Conservation (phyloP, 2,888 invertebrate species). For the Heliconius cydno region DNA sequence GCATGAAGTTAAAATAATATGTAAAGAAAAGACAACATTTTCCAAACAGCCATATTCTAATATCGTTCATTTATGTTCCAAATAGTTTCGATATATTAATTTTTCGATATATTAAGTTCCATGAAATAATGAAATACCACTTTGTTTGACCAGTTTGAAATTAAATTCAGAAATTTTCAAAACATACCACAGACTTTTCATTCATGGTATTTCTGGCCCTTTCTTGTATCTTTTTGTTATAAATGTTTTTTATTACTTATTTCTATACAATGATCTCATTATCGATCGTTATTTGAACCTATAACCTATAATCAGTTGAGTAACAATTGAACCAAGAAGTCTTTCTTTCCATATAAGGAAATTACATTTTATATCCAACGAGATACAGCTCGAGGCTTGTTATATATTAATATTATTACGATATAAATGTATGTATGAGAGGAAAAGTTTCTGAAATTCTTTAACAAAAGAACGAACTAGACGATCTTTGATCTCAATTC, state of each 20-base stretch:
- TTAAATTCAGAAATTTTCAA: too few relatives aligned
- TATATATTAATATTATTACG: conserved; percentile 5
- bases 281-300: not conserved
- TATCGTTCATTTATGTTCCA: too few relatives aligned
- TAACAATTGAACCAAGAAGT: not conserved
- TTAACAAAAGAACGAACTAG: conserved; percentile 6
- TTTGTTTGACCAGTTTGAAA: too few relatives aligned
- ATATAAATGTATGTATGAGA: not conserved
- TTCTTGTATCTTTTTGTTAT: not conserved
- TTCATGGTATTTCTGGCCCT: too few relatives aligned
- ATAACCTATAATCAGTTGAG: not conserved
- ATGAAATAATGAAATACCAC: too few relatives aligned
- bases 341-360: not conserved
- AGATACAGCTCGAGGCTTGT: not conserved
- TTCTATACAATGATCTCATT: not conserved
- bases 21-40: too few relatives aligned
- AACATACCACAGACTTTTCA: too few relatives aligned
- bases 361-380: not conserved
- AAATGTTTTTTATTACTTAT: not conserved
- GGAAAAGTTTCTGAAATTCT: not conserved
- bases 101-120: too few relatives aligned
- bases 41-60: too few relatives aligned
- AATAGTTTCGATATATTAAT: too few relatives aligned
- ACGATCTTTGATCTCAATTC: not conserved
- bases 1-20: too few relatives aligned